These are phyloP conservation scores for Formica selysi DNA, from an alignment of 1,140 invertebrate species.

Conservation along the genomic window DNA sequence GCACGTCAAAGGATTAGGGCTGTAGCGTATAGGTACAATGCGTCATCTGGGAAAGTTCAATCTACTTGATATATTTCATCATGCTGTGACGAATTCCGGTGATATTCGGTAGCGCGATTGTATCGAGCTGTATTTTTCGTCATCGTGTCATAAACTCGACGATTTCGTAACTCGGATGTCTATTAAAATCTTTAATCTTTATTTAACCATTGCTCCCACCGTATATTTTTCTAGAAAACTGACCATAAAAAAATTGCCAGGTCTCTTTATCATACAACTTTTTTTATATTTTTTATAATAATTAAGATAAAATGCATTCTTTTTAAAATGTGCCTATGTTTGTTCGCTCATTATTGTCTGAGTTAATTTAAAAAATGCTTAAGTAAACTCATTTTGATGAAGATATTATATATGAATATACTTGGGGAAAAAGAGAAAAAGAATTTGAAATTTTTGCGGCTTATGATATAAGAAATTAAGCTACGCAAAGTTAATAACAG, in stretches of 20 bases:
- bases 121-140: conserved; percentile 27
- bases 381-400: too few relatives aligned
- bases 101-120: not conserved
- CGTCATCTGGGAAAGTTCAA: conserved; percentile 51
- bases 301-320: not conserved
- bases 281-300: not conserved
- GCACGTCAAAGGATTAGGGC: conserved; percentile 57
- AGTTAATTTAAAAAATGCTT: too few relatives aligned
- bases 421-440: too few relatives aligned
- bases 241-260: not conserved
- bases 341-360: too few relatives aligned
- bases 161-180: conserved; percentile 14
- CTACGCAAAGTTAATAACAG: too few relatives aligned
- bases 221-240: not conserved
- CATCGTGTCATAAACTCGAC: conserved; percentile 15
- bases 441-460: too few relatives aligned
- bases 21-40: conserved; percentile 31
- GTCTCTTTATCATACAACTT: not conserved
- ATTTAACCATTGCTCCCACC: not conserved
- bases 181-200: not conserved
- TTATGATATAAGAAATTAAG: too few relatives aligned
- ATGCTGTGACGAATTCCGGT: conserved; percentile 30
- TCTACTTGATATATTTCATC: conserved; percentile 57
- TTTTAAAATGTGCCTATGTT: not conserved
- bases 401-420: too few relatives aligned